Conservation (phyloP, 2,113 vertebrate genomes). For the Phaethornis superciliosus region DNA sequence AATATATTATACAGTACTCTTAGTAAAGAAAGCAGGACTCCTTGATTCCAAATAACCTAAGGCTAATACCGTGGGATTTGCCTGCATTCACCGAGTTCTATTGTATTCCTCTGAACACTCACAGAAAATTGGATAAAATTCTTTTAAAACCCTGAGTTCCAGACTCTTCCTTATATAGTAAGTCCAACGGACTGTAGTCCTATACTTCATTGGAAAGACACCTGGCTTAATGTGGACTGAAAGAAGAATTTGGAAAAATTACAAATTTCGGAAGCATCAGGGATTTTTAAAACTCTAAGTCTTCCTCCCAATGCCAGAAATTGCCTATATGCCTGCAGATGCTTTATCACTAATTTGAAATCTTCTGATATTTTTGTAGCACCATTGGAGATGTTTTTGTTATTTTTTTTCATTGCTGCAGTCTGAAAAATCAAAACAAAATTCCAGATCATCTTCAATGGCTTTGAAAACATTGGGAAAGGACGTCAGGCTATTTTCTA, state of each 20-base stretch:
- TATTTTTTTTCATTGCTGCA: background rate
- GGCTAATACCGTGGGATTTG: background rate
- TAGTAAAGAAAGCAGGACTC: slow-evolving; percentile 34
- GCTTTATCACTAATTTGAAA: background rate
- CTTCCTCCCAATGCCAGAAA: background rate
- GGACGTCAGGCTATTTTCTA: background rate
- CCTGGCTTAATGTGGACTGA: background rate
- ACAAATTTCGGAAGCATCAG: background rate
- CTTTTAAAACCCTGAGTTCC: background rate
- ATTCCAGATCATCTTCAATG: background rate
- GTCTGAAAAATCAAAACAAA: background rate
- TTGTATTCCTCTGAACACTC: slow-evolving; percentile 2
- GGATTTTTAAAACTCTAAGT: background rate
- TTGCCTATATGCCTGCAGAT: background rate
- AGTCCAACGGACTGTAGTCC: background rate
- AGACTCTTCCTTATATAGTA: background rate
- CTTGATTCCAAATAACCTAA: slow-evolving; percentile 54
- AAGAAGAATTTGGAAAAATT: background rate
- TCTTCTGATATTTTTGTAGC: background rate
- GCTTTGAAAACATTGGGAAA: background rate
- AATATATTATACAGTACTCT: slow-evolving; percentile 67
- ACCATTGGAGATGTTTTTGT: background rate
- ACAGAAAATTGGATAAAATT: background rate
- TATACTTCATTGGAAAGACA: background rate
- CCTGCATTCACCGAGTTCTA: background rate